Evolutionary conservation across 2,888 invertebrate species (phyloP).

Genomic region (Ectemnius continuus): DNA sequence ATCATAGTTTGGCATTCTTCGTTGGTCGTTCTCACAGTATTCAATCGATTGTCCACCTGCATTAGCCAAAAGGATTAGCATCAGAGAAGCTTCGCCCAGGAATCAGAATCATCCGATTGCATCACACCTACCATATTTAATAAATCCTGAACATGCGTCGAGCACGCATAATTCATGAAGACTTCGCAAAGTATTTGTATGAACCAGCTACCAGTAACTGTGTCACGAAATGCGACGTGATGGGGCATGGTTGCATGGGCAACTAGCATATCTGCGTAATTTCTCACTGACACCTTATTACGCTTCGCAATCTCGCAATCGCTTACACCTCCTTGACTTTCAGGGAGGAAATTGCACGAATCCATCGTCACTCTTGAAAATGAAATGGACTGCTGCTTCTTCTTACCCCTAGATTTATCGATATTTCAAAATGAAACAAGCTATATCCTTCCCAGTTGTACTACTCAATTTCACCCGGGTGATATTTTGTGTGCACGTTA

Average conservation of each 20-base stretch:
- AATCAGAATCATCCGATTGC: background rate
- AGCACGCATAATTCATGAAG: constrained; percentile 73
- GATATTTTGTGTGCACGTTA: too few species aligned
- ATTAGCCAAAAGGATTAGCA: constrained; percentile 1
- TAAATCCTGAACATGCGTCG: constrained; percentile 67
- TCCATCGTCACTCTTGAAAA: constrained; percentile 48
- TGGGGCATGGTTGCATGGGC: constrained; percentile 79
- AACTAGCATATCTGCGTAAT: constrained; percentile 80
- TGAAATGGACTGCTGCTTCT: constrained; percentile 51
- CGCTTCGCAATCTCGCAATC: background rate
- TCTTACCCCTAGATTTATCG: constrained; percentile 54
- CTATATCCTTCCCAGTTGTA: too few species aligned
- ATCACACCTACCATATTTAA: constrained; percentile 65
- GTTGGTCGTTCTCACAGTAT: constrained; percentile 49
- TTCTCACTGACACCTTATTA: constrained; percentile 50
- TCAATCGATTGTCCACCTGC: constrained; percentile 68
- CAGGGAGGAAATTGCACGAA: constrained; percentile 22
- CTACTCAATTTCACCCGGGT: too few species aligned
- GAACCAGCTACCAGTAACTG: constrained; percentile 81
- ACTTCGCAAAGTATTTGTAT: constrained; percentile 80
- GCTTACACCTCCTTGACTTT: background rate
- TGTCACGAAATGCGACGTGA: constrained; percentile 80
- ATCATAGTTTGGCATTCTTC: constrained; percentile 68
- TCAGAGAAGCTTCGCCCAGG: background rate
- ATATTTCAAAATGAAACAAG: too few species aligned